A percentile compares a stretch with the other conserved stretches of the same genome.
These are phyloP conservation scores for Ammodytes dubius DNA, from an alignment of 2,113 vertebrate species.

Conservation along the genomic window DNA sequence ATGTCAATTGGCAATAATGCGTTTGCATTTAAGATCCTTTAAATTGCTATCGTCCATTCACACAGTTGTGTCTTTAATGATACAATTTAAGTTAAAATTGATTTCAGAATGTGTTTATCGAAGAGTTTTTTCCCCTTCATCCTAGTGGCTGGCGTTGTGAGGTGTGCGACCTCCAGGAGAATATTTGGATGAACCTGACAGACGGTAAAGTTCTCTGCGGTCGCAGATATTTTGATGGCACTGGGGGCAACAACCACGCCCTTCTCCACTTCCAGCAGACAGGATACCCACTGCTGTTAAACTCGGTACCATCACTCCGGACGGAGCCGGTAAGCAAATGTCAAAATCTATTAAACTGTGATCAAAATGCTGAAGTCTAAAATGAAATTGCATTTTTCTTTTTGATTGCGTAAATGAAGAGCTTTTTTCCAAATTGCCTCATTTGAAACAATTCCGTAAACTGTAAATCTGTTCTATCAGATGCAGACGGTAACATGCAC, in stretches of 20 bases:
- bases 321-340: conserved; percentile 89
- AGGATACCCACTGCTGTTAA: conserved; percentile 94
- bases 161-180: conserved; percentile 96
- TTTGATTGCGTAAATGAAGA: background rate
- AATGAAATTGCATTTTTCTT: background rate
- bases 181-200: conserved; percentile 98
- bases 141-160: conserved; percentile 95
- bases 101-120: background rate
- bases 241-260: conserved; percentile 96
- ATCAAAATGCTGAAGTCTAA: background rate
- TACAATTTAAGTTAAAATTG: background rate
- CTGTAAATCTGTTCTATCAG: background rate
- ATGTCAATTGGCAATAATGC: background rate
- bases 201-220: conserved; percentile 96
- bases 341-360: background rate
- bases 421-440: background rate
- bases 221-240: conserved; percentile 96
- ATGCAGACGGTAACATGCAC: background rate
- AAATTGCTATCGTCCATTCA: background rate
- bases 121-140: background rate
- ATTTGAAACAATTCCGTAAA: background rate
- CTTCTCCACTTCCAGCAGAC: conserved; percentile 94
- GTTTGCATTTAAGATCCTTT: background rate
- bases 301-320: conserved; percentile 97
- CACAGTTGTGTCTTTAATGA: background rate